Evolutionary conservation across 2,113 vertebrate species (phyloP).

Genomic region (Leucoraja erinaceus): DNA sequence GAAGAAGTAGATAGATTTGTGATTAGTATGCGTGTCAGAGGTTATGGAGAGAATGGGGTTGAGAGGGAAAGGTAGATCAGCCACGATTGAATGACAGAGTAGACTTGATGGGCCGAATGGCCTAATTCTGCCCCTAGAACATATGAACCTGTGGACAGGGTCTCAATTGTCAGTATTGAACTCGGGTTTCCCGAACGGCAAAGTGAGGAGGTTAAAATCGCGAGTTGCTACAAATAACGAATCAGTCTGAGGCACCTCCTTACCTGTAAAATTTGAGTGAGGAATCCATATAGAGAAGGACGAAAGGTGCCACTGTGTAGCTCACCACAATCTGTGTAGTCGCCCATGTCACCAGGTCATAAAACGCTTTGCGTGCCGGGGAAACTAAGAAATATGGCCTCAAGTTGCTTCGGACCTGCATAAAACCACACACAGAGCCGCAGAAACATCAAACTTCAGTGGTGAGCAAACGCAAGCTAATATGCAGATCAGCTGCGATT

Average conservation of each 20-base stretch:
- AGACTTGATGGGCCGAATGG: no score
- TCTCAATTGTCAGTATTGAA: background rate
- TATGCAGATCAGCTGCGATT: background rate
- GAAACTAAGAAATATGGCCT: constrained; percentile 40
- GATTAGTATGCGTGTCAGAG: no score
- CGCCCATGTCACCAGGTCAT: constrained; percentile 40
- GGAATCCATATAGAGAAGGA: constrained; percentile 39
- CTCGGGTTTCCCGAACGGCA: background rate
- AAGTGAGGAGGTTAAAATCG: background rate
- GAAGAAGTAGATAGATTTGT: no score
- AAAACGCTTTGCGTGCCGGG: background rate
- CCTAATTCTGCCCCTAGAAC: no score
- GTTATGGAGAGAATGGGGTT: no score
- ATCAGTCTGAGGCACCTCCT: background rate
- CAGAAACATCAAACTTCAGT: background rate
- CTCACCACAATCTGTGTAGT: constrained; percentile 41
- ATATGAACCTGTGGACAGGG: background rate
- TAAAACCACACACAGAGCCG: background rate
- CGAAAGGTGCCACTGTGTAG: constrained; percentile 42
- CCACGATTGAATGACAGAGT: no score
- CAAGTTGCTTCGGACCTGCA: constrained; percentile 40
- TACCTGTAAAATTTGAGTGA: constrained; percentile 43
- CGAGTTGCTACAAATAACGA: background rate
- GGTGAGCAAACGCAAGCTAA: background rate
- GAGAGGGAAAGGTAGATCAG: no score